Percentiles rank a stretch among this genome's conserved stretches.
Evolutionary conservation across 2,888 invertebrate genomes (phyloP).

Genomic region (Heteropelma amictum): DNA sequence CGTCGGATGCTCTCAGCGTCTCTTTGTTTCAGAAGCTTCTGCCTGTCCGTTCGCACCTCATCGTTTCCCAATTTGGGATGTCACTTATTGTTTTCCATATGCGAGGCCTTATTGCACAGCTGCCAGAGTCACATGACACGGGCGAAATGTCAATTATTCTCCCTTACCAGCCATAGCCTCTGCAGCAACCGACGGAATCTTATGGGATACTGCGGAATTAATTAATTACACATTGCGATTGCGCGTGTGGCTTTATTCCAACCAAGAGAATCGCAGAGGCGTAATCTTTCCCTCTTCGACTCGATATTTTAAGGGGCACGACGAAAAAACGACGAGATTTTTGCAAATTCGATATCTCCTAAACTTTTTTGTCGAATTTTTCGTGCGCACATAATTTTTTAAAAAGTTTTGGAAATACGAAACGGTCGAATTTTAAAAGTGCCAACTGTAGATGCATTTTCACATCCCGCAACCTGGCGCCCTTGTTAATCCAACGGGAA

Average conservation of each 20-base stretch:
- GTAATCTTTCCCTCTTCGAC: too few species aligned
- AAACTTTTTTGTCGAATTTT: too few species aligned
- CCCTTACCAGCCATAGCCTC: neutral
- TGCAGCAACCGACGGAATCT: too few species aligned
- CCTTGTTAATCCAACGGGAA: neutral
- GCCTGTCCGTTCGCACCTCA: constrained; percentile 8
- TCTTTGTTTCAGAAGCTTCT: constrained; percentile 1
- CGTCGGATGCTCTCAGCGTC: constrained; percentile 3
- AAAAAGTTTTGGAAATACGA: neutral
- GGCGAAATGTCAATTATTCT: constrained; percentile 30
- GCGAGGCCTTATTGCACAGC: constrained; percentile 34
- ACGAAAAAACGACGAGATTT: too few species aligned
- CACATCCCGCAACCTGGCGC: neutral
- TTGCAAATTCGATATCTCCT: too few species aligned
- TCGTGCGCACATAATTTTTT: too few species aligned
- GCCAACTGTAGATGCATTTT: neutral
- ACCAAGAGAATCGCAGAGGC: too few species aligned
- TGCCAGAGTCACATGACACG: constrained; percentile 27
- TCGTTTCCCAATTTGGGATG: constrained; percentile 18
- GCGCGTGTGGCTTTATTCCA: too few species aligned
- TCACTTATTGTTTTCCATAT: constrained; percentile 42
- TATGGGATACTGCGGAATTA: too few species aligned
- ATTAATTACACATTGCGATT: too few species aligned
- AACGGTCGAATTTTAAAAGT: neutral
- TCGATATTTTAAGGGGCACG: too few species aligned